Evolutionary conservation across 1,140 invertebrate species (phyloP).

Genomic region (Hylaeus anthracinus): DNA sequence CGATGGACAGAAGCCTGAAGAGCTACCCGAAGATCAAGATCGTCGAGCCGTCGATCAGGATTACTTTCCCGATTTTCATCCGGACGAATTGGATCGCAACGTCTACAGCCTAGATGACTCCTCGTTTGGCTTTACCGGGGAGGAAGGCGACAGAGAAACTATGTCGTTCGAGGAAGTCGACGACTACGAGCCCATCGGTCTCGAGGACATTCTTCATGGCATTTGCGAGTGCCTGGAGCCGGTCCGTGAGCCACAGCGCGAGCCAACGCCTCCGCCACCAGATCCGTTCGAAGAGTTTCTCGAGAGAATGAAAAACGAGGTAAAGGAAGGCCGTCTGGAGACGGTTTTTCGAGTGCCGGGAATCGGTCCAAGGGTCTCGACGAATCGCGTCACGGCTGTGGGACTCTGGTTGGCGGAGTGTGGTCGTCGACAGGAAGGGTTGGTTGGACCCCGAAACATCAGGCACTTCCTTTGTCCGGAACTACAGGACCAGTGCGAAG

Average conservation of each 20-base stretch:
- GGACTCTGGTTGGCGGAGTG: slow-evolving; percentile 72
- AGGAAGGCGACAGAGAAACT: slow-evolving; percentile 2
- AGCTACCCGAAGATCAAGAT: too few species aligned
- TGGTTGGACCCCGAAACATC: slow-evolving; percentile 74
- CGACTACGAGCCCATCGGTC: slow-evolving; percentile 38
- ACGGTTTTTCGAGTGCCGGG: slow-evolving; percentile 64
- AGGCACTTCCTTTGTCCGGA: slow-evolving; percentile 75
- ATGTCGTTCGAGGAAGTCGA: slow-evolving; percentile 8
- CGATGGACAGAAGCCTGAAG: background rate
- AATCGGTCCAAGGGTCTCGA: slow-evolving; percentile 71
- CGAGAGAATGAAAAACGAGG: slow-evolving; percentile 67
- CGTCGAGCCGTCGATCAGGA: background rate
- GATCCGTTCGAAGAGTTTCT: slow-evolving; percentile 66
- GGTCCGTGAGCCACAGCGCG: slow-evolving; percentile 30
- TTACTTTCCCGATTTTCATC: background rate
- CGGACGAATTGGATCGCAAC: background rate
- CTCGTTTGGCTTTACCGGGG: slow-evolving; percentile 14
- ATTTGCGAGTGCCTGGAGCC: slow-evolving; percentile 47
- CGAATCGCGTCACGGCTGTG: slow-evolving; percentile 66
- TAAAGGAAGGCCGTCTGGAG: slow-evolving; percentile 40
- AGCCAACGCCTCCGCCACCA: slow-evolving; percentile 15
- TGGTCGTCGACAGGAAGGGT: slow-evolving; percentile 71
- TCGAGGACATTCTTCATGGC: slow-evolving; percentile 41
- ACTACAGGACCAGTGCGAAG: too few species aligned
- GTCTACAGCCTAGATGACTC: background rate